These are phyloP conservation scores for Tolmerus cingulatus DNA, from an alignment of 2,888 invertebrate species.

Conservation along the genomic window DNA sequence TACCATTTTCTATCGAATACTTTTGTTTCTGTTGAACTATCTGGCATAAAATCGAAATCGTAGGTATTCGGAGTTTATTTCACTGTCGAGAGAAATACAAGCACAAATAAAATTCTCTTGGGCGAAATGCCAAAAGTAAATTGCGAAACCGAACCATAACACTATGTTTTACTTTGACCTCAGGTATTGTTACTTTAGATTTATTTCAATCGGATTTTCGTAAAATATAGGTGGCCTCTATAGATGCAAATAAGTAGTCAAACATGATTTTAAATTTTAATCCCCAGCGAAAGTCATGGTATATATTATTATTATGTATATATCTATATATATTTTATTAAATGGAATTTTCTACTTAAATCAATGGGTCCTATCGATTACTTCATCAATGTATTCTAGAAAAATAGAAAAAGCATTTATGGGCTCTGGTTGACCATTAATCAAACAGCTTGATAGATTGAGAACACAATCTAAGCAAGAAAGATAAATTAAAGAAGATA, in stretches of 20 bases:
- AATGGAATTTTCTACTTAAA: not conserved
- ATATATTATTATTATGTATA: too few species aligned
- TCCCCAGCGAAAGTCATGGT: too few species aligned
- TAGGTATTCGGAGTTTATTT: not conserved
- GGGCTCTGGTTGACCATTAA: not conserved
- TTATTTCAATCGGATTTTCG: not conserved
- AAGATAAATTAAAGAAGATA: not conserved
- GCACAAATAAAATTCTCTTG: not conserved
- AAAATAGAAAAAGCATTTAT: not conserved
- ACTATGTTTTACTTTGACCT: not conserved
- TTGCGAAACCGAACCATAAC: not conserved
- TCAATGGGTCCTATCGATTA: not conserved
- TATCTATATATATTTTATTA: too few species aligned
- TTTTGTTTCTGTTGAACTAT: not conserved
- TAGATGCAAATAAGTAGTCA: too few species aligned
- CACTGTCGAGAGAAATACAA: not conserved
- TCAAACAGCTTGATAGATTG: not conserved
- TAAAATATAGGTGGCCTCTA: too few species aligned
- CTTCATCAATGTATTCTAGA: not conserved
- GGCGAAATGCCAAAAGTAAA: not conserved
- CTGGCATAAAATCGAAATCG: not conserved
- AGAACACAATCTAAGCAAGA: too few species aligned
- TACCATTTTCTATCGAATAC: not conserved
- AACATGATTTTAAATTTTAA: too few species aligned
- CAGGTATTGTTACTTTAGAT: not conserved